Percentiles rank a stretch among this genome's conserved stretches.
phyloP scores from a whole-genome alignment of 2,888 invertebrate genomes.

The Gisinianus flammeolus region DNA sequence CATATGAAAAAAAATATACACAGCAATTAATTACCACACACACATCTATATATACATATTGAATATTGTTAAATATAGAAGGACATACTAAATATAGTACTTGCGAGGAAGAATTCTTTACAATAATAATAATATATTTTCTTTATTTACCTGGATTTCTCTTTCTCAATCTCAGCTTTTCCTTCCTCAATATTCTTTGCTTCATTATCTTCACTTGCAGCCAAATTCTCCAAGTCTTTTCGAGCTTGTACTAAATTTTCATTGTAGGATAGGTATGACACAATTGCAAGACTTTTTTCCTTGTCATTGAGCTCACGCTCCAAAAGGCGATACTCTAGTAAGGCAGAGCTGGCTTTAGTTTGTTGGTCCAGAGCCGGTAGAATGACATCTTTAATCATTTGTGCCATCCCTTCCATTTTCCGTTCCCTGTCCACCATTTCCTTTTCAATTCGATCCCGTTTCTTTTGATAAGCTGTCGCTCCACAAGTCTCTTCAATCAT shows the following conservation, averaged over 20 bases:
- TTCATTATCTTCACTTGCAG: constrained; percentile 50
- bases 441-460: constrained; percentile 83
- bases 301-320: constrained; percentile 44
- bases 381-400: constrained; percentile 75
- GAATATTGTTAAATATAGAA: background rate
- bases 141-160: constrained; percentile 42
- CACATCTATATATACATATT: background rate
- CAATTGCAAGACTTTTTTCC: constrained; percentile 40
- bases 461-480: constrained; percentile 94
- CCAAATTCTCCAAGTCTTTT: constrained; percentile 78
- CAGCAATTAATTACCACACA: background rate
- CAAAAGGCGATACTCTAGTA: constrained; percentile 49
- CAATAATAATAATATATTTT: background rate
- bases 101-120: too few species aligned
- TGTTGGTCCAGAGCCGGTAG: constrained; percentile 82
- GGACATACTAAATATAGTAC: too few species aligned
- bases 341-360: constrained; percentile 42
- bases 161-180: constrained; percentile 64
- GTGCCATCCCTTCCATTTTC: constrained; percentile 78
- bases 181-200: constrained; percentile 65
- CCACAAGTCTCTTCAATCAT: constrained; percentile 99
- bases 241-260: constrained; percentile 81
- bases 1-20: background rate
- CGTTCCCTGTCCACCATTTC: constrained; percentile 91
- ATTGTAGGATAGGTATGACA: constrained; percentile 38